phyloP scores from a whole-genome alignment of 2,888 invertebrate genomes.

The Parnassius glacialis region DNA sequence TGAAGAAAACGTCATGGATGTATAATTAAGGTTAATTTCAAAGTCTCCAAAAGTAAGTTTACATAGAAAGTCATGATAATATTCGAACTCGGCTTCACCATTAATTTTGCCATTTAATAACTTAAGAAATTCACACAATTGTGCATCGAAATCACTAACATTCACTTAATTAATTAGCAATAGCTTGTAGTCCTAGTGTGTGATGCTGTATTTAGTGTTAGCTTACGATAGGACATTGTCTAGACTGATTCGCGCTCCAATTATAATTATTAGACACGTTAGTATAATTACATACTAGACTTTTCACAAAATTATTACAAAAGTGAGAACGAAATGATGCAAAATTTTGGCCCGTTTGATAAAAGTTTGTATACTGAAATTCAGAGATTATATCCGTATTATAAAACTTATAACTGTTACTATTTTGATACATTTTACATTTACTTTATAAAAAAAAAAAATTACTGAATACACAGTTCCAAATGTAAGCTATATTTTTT shows the following conservation, averaged over 20 bases:
- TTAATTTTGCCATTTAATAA: constrained; percentile 2
- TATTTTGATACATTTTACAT: constrained; percentile 48
- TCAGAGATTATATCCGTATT: constrained; percentile 44
- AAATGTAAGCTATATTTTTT: too few species aligned
- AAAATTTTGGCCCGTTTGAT: constrained; percentile 63
- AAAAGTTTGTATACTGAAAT: constrained; percentile 54
- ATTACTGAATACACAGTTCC: constrained; percentile 7
- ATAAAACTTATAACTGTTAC: constrained; percentile 45
- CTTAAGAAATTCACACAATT: neutral
- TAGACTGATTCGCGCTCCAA: constrained; percentile 78
- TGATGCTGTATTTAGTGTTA: constrained; percentile 40
- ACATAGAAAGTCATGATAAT: neutral
- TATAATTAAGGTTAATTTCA: too few species aligned
- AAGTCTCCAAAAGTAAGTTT: too few species aligned
- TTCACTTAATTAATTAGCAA: constrained; percentile 28
- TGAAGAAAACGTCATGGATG: too few species aligned
- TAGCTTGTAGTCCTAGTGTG: constrained; percentile 42
- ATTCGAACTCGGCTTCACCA: neutral
- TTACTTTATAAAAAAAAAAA: constrained; percentile 23
- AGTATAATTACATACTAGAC: constrained; percentile 47
- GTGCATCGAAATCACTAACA: constrained; percentile 28
- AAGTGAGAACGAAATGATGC: constrained; percentile 48
- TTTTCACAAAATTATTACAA: constrained; percentile 63
- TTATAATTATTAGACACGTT: constrained; percentile 44
- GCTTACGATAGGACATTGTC: constrained; percentile 67